Conservation (phyloP, 1,140 invertebrate species). For the Drosophila lowei region DNA sequence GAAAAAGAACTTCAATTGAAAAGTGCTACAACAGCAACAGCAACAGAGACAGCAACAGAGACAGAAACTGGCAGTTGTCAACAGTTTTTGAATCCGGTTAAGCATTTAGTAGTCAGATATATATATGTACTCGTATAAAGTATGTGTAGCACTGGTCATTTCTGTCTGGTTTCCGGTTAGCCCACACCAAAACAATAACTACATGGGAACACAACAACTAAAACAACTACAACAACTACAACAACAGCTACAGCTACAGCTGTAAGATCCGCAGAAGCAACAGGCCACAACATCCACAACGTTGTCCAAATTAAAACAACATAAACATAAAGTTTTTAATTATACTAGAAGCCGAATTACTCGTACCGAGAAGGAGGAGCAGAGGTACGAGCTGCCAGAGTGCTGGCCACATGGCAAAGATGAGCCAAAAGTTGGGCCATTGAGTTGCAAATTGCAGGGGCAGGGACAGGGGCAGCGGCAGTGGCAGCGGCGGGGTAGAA, state of each 20-base stretch:
- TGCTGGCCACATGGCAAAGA: neutral
- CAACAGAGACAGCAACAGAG: neutral
- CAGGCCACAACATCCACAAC: conserved; percentile 31
- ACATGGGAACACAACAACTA: conserved; percentile 22
- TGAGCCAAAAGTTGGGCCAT: conserved; percentile 39
- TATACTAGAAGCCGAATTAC: conserved; percentile 37
- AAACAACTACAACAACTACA: conserved; percentile 28
- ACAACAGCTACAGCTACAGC: conserved; percentile 33
- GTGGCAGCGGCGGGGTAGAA: neutral
- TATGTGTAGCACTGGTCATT: conserved; percentile 56
- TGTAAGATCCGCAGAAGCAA: conserved; percentile 19
- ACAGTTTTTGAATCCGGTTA: conserved; percentile 55
- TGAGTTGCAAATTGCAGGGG: conserved; percentile 45
- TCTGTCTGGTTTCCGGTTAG: conserved; percentile 66
- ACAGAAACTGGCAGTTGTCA: conserved; percentile 19
- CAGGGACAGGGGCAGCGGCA: conserved; percentile 7
- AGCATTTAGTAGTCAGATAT: conserved; percentile 53
- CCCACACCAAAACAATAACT: conserved; percentile 11
- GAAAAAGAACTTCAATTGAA: conserved; percentile 66
- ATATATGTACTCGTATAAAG: neutral
- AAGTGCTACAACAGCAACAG: conserved; percentile 25
- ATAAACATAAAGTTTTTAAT: conserved; percentile 70
- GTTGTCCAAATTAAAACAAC: conserved; percentile 69
- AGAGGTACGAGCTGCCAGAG: conserved; percentile 8
- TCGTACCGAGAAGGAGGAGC: neutral